Evolutionary conservation across 2,888 invertebrate genomes (phyloP).

Genomic region (Cosmia trapezina): DNA sequence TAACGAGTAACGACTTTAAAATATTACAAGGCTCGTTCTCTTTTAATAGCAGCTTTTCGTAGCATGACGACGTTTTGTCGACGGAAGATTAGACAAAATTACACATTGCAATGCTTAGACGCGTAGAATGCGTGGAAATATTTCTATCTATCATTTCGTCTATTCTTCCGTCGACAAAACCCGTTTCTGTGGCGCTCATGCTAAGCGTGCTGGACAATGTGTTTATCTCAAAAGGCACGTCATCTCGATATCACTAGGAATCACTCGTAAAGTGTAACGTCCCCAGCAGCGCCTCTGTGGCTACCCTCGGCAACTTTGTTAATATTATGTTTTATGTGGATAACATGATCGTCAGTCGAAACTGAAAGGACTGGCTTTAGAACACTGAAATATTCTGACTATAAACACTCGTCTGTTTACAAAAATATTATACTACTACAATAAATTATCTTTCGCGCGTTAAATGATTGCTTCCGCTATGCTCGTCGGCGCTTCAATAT

Average conservation of each 20-base stretch:
- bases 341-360: not conserved
- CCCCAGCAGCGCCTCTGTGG: not conserved
- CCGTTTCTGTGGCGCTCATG: too few relatives aligned
- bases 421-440: not conserved
- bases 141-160: too few relatives aligned
- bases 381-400: not conserved
- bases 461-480: not conserved
- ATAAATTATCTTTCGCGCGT: not conserved
- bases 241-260: not conserved
- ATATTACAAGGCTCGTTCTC: not conserved
- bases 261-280: not conserved
- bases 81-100: too few relatives aligned
- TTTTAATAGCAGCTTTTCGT: constrained; percentile 7
- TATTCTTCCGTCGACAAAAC: too few relatives aligned
- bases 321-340: not conserved
- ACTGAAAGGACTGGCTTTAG: not conserved
- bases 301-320: not conserved
- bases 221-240: not conserved
- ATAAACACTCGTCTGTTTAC: not conserved
- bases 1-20: not conserved
- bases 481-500: not conserved
- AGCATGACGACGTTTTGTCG: too few relatives aligned
- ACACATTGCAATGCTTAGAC: too few relatives aligned
- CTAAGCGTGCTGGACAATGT: not conserved
- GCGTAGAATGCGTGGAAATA: too few relatives aligned